These are phyloP conservation scores for Agonopterix subpropinquella DNA, from an alignment of 2,888 invertebrate species.

Conservation along the genomic window DNA sequence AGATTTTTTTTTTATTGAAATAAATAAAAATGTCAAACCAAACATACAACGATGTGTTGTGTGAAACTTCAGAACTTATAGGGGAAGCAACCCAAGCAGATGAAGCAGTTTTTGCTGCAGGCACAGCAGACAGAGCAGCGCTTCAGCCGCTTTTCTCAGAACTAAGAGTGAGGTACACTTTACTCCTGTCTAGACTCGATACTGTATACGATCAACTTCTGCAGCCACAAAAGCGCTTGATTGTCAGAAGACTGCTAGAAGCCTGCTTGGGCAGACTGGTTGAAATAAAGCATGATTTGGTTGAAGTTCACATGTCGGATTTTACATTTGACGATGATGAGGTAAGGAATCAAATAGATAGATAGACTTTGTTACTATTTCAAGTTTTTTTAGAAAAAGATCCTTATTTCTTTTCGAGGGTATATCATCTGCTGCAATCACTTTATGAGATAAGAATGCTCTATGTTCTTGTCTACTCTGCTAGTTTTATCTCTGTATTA, in stretches of 20 bases:
- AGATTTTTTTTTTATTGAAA: too few species aligned
- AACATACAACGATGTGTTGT: slow-evolving; percentile 83
- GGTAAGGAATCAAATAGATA: slow-evolving; percentile 25
- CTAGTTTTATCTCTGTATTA: too few species aligned
- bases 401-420: too few species aligned
- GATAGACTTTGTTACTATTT: not conserved
- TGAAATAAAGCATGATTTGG: slow-evolving; percentile 92
- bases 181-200: slow-evolving; percentile 83
- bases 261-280: slow-evolving; percentile 87
- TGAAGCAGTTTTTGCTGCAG: slow-evolving; percentile 77
- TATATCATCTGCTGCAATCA: too few species aligned
- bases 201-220: slow-evolving; percentile 92
- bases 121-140: slow-evolving; percentile 74
- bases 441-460: too few species aligned
- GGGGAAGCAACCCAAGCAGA: slow-evolving; percentile 78
- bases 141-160: slow-evolving; percentile 79
- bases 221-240: slow-evolving; percentile 92
- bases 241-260: slow-evolving; percentile 85
- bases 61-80: slow-evolving; percentile 67
- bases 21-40: slow-evolving; percentile 79
- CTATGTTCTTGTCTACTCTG: too few species aligned
- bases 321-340: slow-evolving; percentile 89
- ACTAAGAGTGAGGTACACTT: slow-evolving; percentile 88
- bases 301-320: slow-evolving; percentile 90
- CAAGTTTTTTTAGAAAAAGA: not conserved